Percentiles rank a stretch among this genome's conserved stretches.
These are phyloP conservation scores for Sipha flava DNA, from an alignment of 1,140 invertebrate species.

Conservation along the genomic window DNA sequence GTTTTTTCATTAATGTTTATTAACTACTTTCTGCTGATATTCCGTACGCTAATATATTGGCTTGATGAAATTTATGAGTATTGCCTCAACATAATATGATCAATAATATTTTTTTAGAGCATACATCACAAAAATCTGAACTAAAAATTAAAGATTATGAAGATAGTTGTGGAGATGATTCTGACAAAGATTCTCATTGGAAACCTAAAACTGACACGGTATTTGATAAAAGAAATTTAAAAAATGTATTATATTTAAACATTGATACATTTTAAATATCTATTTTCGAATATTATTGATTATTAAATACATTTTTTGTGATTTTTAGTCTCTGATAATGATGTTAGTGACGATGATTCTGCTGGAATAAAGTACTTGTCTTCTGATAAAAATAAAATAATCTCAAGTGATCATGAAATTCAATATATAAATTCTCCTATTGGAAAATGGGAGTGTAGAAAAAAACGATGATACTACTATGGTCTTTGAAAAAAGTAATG, in stretches of 20 bases:
- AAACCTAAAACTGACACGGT: no score
- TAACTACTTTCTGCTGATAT: background rate
- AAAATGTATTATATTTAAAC: background rate
- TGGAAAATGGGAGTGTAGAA: background rate
- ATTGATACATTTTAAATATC: background rate
- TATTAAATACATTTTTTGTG: background rate
- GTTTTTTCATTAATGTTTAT: background rate
- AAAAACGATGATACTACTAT: background rate
- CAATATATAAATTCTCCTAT: background rate
- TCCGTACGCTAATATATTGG: background rate
- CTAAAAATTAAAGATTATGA: background rate
- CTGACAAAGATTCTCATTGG: background rate
- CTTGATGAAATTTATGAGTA: background rate
- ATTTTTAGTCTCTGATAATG: background rate
- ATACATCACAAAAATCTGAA: background rate
- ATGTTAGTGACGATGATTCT: background rate
- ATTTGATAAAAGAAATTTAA: background rate
- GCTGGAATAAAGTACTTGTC: background rate
- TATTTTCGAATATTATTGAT: background rate
- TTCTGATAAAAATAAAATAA: background rate
- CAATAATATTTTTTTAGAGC: background rate
- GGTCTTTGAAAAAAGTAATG: background rate
- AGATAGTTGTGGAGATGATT: background rate
- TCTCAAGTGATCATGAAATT: background rate
- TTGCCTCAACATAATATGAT: background rate